Percentiles rank a stretch among this genome's conserved stretches.
Evolutionary conservation across 2,888 invertebrate genomes (phyloP).

Genomic region (Scotopteryx bipunctaria): DNA sequence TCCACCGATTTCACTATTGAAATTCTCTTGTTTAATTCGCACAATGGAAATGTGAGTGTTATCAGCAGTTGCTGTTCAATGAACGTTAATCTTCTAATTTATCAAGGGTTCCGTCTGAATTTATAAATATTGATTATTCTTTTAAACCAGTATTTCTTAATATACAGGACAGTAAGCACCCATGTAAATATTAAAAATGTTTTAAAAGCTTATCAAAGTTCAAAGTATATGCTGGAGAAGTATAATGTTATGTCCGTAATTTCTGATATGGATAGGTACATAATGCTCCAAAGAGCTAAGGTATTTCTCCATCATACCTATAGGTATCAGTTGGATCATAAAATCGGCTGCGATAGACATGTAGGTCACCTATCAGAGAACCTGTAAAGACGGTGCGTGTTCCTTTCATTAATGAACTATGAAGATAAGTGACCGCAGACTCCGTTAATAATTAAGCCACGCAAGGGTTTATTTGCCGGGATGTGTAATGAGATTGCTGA

Average conservation of each 20-base stretch:
- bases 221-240: no score
- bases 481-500: constrained; percentile 47
- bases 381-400: constrained; percentile 12
- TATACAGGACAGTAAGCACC: no score
- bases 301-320: no score
- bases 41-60: constrained; percentile 40
- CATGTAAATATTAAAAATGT: no score
- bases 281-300: no score
- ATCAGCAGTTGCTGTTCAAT: constrained; percentile 9
- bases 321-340: neutral
- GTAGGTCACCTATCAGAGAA: constrained; percentile 7
- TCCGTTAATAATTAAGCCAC: constrained; percentile 55
- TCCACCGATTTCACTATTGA: constrained; percentile 68
- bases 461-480: constrained; percentile 48
- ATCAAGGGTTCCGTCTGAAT: constrained; percentile 1
- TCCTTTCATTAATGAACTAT: constrained; percentile 35
- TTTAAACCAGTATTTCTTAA: no score
- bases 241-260: no score
- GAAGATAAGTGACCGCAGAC: constrained; percentile 55
- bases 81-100: constrained; percentile 3
- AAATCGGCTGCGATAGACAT: neutral
- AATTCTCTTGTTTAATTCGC: constrained; percentile 58
- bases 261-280: no score
- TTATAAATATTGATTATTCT: no score
- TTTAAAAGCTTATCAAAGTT: no score